Percentiles rank a stretch among this genome's conserved stretches.
phyloP scores from a whole-genome alignment of 2,113 vertebrate species.

The Gambusia holbrooki region DNA sequence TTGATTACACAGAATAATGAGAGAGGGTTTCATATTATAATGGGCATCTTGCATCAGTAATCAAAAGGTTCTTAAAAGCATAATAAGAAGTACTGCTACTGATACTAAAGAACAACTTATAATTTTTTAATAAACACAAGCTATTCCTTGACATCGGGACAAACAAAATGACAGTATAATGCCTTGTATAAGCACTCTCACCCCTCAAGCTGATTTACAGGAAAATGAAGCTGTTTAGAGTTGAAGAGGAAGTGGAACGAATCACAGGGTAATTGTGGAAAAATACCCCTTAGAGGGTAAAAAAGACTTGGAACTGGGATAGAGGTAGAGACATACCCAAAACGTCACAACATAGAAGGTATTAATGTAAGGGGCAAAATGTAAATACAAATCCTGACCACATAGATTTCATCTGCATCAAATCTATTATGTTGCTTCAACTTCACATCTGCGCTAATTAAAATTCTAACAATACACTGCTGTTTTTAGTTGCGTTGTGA shows the following conservation, averaged over 20 bases:
- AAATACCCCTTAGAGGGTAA: not conserved
- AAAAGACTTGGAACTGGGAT: not conserved
- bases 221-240: not conserved
- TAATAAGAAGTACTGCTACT: slow-evolving; percentile 27
- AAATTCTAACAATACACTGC: not conserved
- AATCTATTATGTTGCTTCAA: not conserved
- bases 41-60: slow-evolving; percentile 41
- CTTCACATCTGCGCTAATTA: not conserved
- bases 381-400: not conserved
- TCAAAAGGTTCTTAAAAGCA: slow-evolving; percentile 61
- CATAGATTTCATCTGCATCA: not conserved
- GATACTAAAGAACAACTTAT: slow-evolving; percentile 51
- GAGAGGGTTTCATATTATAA: slow-evolving; percentile 48
- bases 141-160: slow-evolving; percentile 3
- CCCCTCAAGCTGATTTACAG: not conserved
- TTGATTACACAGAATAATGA: slow-evolving; percentile 70
- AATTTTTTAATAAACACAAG: slow-evolving; percentile 41
- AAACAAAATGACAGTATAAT: not conserved
- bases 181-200: not conserved
- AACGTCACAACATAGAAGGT: not conserved
- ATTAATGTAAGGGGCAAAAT: not conserved
- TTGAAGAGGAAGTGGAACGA: not conserved
- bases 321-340: no score
- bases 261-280: not conserved
- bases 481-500: not conserved